These are phyloP conservation scores for Litocranius walleri DNA, from an alignment of 2,113 vertebrate genomes.

Conservation along the genomic window DNA sequence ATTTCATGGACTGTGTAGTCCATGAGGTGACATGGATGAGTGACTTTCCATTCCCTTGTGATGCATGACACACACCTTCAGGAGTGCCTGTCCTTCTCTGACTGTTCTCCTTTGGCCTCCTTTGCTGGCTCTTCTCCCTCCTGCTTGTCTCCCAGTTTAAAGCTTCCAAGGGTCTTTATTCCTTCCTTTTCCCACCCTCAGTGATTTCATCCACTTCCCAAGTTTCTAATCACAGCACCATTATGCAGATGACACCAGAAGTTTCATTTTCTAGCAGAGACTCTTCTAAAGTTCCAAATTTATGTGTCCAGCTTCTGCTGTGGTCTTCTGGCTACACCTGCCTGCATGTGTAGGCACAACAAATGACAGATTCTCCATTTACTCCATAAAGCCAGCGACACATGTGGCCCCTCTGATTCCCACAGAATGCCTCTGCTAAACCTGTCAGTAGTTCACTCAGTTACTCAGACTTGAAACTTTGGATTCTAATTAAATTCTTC, in stretches of 20 bases:
- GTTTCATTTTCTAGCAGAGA: not conserved
- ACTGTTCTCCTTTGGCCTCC: not conserved
- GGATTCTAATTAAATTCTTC: not conserved
- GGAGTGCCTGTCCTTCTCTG: not conserved
- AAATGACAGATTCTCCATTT: not conserved
- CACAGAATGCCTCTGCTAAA: not conserved
- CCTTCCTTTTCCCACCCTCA: not conserved
- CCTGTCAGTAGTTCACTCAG: not conserved
- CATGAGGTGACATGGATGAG: not conserved
- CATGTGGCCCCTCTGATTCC: not conserved
- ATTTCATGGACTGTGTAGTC: not conserved
- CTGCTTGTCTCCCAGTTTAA: not conserved
- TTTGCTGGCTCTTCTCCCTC: not conserved
- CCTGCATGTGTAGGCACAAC: not conserved
- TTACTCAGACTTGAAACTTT: not conserved
- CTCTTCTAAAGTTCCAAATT: not conserved
- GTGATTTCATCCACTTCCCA: not conserved
- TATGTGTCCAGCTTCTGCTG: not conserved
- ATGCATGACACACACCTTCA: not conserved
- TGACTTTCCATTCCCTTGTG: not conserved
- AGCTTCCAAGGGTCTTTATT: not conserved
- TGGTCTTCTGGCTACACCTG: not conserved
- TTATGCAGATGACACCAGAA: not conserved
- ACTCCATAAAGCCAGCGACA: not conserved
- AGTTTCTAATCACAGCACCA: not conserved